These are phyloP conservation scores for Diacarnus erythraeanus DNA, from an alignment of 37 sponge, comb jelly and placozoan genomes.

Conservation along the genomic window DNA sequence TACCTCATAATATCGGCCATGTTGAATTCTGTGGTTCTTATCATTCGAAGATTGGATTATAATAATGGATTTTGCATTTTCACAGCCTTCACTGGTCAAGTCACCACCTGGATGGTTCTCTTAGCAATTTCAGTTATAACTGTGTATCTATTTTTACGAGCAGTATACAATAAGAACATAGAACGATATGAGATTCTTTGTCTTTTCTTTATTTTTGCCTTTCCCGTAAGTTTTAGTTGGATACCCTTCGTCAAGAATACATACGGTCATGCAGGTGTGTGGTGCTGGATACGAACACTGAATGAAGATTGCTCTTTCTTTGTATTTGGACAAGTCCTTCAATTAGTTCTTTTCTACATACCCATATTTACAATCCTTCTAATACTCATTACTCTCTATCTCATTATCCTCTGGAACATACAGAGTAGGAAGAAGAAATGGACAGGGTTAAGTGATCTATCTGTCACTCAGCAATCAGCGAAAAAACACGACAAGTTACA, in stretches of 20 bases:
- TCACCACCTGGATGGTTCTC: background rate
- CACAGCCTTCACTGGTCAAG: conserved; percentile 23
- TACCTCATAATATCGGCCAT: conserved; percentile 62
- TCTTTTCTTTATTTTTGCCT: conserved; percentile 25
- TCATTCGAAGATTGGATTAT: conserved; percentile 29
- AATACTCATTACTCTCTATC: conserved; percentile 14
- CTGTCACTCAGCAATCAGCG: background rate
- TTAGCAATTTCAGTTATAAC: conserved; percentile 12
- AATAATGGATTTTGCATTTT: conserved; percentile 14
- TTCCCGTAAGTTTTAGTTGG: conserved; percentile 38
- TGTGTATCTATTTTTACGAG: conserved; percentile 28
- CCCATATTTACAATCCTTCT: conserved; percentile 32
- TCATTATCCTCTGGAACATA: background rate
- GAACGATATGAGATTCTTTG: conserved; percentile 8
- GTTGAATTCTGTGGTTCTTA: conserved; percentile 17
- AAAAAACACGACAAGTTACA: too few relatives aligned
- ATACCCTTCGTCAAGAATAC: conserved; percentile 59
- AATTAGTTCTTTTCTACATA: conserved; percentile 40
- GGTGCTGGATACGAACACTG: conserved; percentile 70
- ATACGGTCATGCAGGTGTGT: conserved; percentile 62
- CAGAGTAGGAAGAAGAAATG: background rate
- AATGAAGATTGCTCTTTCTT: background rate
- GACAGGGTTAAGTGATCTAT: background rate
- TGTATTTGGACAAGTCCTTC: conserved; percentile 31
- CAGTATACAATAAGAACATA: background rate